phyloP scores from a whole-genome alignment of 1,140 invertebrate genomes.

The Triops longicaudatus region DNA sequence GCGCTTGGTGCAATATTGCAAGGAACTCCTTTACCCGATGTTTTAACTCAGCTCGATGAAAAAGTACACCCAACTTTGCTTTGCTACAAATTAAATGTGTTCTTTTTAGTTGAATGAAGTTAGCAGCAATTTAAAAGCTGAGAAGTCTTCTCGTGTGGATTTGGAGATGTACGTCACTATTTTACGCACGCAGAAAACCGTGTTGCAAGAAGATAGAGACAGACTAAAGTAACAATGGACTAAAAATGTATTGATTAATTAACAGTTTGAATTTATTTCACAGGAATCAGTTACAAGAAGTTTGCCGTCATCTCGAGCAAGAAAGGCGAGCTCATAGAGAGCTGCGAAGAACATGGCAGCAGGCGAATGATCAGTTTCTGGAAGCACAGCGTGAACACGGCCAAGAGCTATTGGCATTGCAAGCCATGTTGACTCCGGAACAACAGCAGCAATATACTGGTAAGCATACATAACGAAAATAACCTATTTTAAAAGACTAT shows the following conservation, averaged over 20 bases:
- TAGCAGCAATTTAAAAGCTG: conserved; percentile 36
- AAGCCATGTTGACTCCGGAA: not conserved
- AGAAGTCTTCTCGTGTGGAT: conserved; percentile 41
- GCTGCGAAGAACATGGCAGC: conserved; percentile 46
- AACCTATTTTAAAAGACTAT: not conserved
- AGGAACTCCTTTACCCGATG: conserved; percentile 51
- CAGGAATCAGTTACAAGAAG: conserved; percentile 33
- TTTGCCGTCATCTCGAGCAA: conserved; percentile 41
- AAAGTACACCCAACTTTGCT: conserved; percentile 40
- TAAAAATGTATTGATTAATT: not conserved
- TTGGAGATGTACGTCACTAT: conserved; percentile 50
- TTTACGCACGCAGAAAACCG: conserved; percentile 46
- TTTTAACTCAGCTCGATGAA: conserved; percentile 52
- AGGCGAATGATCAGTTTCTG: conserved; percentile 48
- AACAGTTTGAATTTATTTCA: not conserved
- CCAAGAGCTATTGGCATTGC: conserved; percentile 35
- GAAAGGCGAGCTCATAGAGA: conserved; percentile 43
- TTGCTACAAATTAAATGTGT: not conserved
- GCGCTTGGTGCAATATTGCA: conserved; percentile 36
- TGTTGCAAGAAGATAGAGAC: conserved; percentile 44
- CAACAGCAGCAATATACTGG: not conserved
- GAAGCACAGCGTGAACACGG: conserved; percentile 46
- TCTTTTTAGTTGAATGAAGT: conserved; percentile 35
- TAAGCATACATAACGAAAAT: not conserved
- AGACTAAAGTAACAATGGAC: conserved; percentile 34